Percentiles rank a stretch among this genome's conserved stretches.
Evolutionary conservation across 2,113 vertebrate species (phyloP).

Genomic region (Antidorcas marsupialis): DNA sequence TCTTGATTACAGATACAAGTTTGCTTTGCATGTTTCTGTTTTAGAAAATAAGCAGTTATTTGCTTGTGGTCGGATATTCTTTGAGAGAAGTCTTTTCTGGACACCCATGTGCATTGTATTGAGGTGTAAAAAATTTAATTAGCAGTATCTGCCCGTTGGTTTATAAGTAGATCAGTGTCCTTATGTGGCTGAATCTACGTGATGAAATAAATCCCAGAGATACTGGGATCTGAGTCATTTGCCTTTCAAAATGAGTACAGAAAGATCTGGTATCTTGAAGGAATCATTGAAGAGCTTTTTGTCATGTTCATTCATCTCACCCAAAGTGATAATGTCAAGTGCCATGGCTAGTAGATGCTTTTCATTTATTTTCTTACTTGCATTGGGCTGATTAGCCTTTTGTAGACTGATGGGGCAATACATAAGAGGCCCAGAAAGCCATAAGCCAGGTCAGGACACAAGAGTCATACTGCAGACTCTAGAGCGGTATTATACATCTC

Average conservation of each 20-base stretch:
- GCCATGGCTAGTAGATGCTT: neutral
- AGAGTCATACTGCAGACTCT: neutral
- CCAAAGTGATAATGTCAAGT: neutral
- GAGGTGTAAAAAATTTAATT: neutral
- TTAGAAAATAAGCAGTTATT: neutral
- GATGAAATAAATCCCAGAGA: neutral
- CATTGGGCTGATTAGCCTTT: neutral
- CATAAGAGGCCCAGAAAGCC: neutral
- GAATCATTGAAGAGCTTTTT: neutral
- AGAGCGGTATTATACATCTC: neutral
- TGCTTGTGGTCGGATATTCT: neutral
- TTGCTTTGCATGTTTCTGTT: neutral
- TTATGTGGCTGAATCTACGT: neutral
- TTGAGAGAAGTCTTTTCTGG: neutral
- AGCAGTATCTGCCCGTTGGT: neutral
- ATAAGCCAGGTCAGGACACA: neutral
- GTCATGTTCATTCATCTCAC: neutral
- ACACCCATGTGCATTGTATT: neutral
- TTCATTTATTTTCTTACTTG: neutral
- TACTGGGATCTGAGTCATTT: neutral
- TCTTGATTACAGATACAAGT: constrained; percentile 15
- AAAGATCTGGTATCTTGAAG: neutral
- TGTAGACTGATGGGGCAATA: neutral
- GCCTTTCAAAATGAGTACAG: neutral
- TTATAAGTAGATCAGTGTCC: neutral